These are phyloP conservation scores for Pholis gunnellus DNA, from an alignment of 2,113 vertebrate genomes.

Conservation along the genomic window DNA sequence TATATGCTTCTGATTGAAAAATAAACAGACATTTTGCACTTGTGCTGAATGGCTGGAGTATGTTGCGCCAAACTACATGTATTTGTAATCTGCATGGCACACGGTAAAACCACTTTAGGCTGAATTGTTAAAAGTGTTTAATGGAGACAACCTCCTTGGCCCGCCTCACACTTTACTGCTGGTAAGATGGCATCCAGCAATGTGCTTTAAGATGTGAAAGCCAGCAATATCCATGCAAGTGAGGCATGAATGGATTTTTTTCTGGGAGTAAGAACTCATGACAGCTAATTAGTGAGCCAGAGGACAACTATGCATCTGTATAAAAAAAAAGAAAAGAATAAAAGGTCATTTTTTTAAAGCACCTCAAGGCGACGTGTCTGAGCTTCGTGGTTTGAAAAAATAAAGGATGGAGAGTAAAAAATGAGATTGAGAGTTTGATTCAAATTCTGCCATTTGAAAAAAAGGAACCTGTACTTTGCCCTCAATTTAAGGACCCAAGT, in stretches of 20 bases:
- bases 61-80: neutral
- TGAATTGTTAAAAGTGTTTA: conserved; percentile 25
- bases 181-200: conserved; percentile 41
- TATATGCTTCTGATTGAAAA: conserved; percentile 4
- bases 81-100: neutral
- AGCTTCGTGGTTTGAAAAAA: conserved; percentile 1
- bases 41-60: neutral
- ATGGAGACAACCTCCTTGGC: neutral
- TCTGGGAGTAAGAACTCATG: conserved; percentile 46
- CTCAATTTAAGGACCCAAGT: conserved; percentile 22
- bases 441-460: conserved; percentile 12
- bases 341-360: conserved; percentile 1
- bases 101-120: neutral
- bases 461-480: conserved; percentile 7
- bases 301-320: conserved; percentile 38
- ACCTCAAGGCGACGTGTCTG: conserved; percentile 26
- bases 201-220: conserved; percentile 51
- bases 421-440: conserved; percentile 17
- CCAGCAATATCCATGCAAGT: conserved; percentile 42
- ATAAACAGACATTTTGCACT: conserved; percentile 3
- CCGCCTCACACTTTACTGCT: conserved; percentile 14
- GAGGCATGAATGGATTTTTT: conserved; percentile 47
- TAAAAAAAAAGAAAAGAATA: neutral
- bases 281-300: conserved; percentile 73
- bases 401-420: neutral